Conservation (phyloP, 1,140 invertebrate genomes). For the Oncopodura yosiiana region DNA sequence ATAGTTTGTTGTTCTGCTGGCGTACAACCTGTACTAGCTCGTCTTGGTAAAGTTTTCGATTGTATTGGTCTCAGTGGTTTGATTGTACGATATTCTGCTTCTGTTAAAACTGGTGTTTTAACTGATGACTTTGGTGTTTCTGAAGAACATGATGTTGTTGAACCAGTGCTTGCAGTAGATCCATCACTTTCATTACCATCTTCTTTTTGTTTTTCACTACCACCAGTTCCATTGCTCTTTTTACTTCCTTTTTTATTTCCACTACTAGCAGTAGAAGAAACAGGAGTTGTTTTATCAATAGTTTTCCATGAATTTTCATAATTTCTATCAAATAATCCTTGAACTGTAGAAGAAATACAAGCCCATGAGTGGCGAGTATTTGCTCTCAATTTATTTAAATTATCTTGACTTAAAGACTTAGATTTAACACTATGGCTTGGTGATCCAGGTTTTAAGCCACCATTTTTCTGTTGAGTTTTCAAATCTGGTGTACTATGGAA, state of each 20-base stretch:
- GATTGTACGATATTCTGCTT: constrained; percentile 35
- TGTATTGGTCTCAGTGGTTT: constrained; percentile 36
- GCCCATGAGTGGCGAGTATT: constrained; percentile 39
- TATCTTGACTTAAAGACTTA: constrained; percentile 41
- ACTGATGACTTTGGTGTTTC: constrained; percentile 18
- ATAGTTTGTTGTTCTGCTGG: constrained; percentile 33
- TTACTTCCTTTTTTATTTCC: background rate
- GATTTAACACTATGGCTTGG: constrained; percentile 23
- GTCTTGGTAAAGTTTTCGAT: constrained; percentile 31
- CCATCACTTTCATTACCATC: constrained; percentile 28
- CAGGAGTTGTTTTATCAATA: constrained; percentile 36
- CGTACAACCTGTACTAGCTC: constrained; percentile 33
- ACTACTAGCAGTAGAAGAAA: constrained; percentile 2
- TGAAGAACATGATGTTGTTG: constrained; percentile 6
- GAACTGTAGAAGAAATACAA: constrained; percentile 33
- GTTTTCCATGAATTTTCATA: constrained; percentile 40
- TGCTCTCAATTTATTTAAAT: constrained; percentile 37
- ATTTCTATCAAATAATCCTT: constrained; percentile 36
- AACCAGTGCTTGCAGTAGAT: constrained; percentile 10
- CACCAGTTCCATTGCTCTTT: background rate
- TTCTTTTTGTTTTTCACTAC: constrained; percentile 31
- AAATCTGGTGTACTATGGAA: constrained; percentile 83
- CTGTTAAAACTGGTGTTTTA: constrained; percentile 18
- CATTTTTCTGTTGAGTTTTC: constrained; percentile 25
- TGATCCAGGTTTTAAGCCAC: background rate